These are phyloP conservation scores for Gnatocerus cornutus DNA, from an alignment of 2,888 invertebrate genomes.

Conservation along the genomic window DNA sequence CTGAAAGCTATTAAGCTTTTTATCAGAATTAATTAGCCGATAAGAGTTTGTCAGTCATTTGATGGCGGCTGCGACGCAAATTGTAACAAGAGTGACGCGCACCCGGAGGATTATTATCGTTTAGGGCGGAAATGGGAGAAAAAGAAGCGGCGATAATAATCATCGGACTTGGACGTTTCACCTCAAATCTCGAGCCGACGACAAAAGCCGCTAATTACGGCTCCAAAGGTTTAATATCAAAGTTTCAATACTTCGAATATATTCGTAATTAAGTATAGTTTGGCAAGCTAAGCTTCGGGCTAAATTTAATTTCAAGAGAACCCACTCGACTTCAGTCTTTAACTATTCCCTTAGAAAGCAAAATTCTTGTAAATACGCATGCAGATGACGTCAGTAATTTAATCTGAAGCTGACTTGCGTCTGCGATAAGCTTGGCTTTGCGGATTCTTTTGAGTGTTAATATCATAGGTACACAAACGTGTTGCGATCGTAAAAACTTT, in stretches of 20 bases:
- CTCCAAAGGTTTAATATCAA: background rate
- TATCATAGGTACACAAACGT: too few relatives aligned
- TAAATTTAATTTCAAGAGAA: background rate
- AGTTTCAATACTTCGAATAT: background rate
- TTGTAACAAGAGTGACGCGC: background rate
- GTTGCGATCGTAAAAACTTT: too few relatives aligned
- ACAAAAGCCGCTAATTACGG: background rate
- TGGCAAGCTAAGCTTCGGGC: background rate
- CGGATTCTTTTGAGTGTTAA: too few relatives aligned
- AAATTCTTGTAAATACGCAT: background rate
- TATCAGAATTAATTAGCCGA: slow-evolving; percentile 10
- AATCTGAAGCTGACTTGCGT: too few relatives aligned
- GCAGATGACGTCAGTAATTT: too few relatives aligned
- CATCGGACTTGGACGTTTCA: too few relatives aligned
- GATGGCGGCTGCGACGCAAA: slow-evolving; percentile 6
- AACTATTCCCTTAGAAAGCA: background rate
- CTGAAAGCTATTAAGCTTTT: slow-evolving; percentile 5
- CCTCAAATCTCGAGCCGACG: too few relatives aligned
- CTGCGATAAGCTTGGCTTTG: too few relatives aligned
- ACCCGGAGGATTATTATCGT: background rate
- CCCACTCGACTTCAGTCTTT: background rate
- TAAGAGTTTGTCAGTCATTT: slow-evolving; percentile 3
- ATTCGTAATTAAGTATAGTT: slow-evolving; percentile 1
- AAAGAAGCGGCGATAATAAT: too few relatives aligned
- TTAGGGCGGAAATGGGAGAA: background rate